Base-by-base conservation (phyloP, 2,888 invertebrate genomes). In the Lasioglossum leucozonium region DNA sequence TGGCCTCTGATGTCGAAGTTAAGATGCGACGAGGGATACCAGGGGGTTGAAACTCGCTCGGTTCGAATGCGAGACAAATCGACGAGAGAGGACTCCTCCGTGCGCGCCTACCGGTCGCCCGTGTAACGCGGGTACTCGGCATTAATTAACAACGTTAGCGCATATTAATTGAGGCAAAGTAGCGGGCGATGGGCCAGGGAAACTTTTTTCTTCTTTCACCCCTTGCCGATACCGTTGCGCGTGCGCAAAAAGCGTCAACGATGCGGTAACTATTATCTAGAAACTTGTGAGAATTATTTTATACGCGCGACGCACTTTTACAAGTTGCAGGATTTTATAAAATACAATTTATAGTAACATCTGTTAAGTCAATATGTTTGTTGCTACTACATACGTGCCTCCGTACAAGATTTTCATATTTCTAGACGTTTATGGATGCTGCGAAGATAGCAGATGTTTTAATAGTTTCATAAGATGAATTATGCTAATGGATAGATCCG, bases 81-180 rank as follows among this genome's bases (percentile, higher is more conserved):
- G 82, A 76, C 79, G 75, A 71, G 75, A 75, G 75, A 82, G 76
- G 72, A 78, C 85, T 55, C 55, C 55, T 79, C 79, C 85, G 85
- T 72, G 77, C 69, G 74, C 58, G 79, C 83, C 73, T 77, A 47
- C 26, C 44, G 65, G 76, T 83, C 80, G 69, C 37, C 72, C 51
- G n/a, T 62, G 82, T 87, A 76, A 82, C 89, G 76, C 67, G 79
- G 84, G 76, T 80, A 75, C 90, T 91, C 83, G 44, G 89, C 91
- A 93, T 93, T 93, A 93, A 94, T 94, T 93, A 94, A 93, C 88
- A 85, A 91, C 90, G 91, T 93, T 93, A 92, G 92, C 91, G 92
- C 88, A 89, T 91, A 94, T 93, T 93, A 94, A 94, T 94, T 91
- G 90, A 91, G 87, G 87, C 85, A 85, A 91, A 93, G 93, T 92